Conservation (phyloP, 2,888 invertebrate genomes). For the Cistogaster globosa region DNA sequence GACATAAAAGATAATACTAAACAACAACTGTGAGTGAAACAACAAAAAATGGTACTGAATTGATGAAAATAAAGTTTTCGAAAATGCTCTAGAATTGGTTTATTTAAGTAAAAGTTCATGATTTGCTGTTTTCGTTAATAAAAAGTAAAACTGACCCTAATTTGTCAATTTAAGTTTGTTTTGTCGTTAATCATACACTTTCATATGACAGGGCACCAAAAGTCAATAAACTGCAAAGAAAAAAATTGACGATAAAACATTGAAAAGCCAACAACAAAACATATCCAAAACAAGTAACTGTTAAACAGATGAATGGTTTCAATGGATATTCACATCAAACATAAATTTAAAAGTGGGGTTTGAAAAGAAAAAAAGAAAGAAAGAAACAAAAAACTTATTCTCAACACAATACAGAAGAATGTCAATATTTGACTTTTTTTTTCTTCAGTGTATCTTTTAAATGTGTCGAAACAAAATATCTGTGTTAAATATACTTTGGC, state of each 20-base stretch:
- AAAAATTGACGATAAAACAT: constrained; percentile 46
- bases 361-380: not conserved
- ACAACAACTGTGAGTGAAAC: constrained; percentile 20
- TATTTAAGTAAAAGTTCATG: constrained; percentile 13
- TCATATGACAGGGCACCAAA: constrained; percentile 45
- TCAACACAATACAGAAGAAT: constrained; percentile 2
- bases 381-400: constrained; percentile 26
- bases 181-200: constrained; percentile 66
- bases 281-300: not conserved
- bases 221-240: constrained; percentile 53
- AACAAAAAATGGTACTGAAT: constrained; percentile 2
- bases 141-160: constrained; percentile 62
- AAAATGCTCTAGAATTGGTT: constrained; percentile 36
- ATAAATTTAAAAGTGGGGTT: not conserved
- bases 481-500: not conserved
- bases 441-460: constrained; percentile 38
- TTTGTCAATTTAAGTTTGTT: constrained; percentile 68
- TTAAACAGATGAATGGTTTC: not conserved
- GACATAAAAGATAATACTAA: constrained; percentile 49
- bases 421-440: constrained; percentile 1
- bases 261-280: constrained; percentile 13
- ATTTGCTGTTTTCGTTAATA: constrained; percentile 11
- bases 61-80: constrained; percentile 55
- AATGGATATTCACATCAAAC: not conserved
- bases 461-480: constrained; percentile 25